Evolutionary conservation across 2,113 vertebrate species (phyloP), one percentile per base, ranked within the genome.

Genomic region (Sturnira hondurensis): DNA sequence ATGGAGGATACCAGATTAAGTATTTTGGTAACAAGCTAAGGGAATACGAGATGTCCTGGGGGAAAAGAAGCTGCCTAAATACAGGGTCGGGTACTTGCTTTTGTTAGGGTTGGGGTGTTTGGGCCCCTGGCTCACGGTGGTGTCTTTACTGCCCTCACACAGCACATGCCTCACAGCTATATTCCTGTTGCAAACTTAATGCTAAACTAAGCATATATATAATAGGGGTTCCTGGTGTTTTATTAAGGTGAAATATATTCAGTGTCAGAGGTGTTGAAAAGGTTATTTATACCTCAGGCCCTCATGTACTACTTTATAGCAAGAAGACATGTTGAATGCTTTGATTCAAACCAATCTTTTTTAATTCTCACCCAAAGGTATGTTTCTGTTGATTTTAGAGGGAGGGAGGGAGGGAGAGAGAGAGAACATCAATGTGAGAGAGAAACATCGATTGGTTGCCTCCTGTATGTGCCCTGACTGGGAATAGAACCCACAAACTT

Each of bases 231-330:
- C 17, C 61, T 86, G 56, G 33, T 71, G 81, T 89, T 93, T 91
- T 88, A 81, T 81, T 71, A 91, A 67, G 45, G 54, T 91, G 70
- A 74, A 94, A 88, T 90, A 36, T 36, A 73, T 90, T 63, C 38
- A 90, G 5, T 65, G 20, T 20, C 65, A 88, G 28, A 89, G 61
- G 93, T 43, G 14, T 33, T 85, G 38, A 90, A 82, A 94, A 86
- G 54, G 24, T n/a, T 86, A 24, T 78, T n/a, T 92, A 5, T 84
- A 41, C 10, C 50, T 54, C 9, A 38, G 28, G 14, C 61, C 47
- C 86, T 89, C 76, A 20, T n/a, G 78, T 26, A 10, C 76, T 56
- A 52, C 45, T 77, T 84, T 52, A 33, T 52, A 17, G 73, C 63
- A 93, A 86, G 56, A 80, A 33, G 36, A 89, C 13, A 26, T 38